Evolutionary conservation across 2,113 vertebrate species (phyloP).

Genomic region (Gavialis gangeticus): DNA sequence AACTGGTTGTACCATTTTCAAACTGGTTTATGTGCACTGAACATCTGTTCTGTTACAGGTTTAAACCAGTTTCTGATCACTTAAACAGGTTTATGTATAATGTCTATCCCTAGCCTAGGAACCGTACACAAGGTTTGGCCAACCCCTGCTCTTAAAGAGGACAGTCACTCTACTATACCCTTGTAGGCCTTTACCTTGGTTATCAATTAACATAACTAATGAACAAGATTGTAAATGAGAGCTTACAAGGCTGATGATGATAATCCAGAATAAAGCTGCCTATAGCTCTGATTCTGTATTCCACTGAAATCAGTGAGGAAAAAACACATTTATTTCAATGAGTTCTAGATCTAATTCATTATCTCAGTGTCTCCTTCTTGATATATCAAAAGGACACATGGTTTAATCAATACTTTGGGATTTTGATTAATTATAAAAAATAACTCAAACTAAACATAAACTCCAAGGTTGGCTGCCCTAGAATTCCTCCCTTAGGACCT

Average conservation of each 20-base stretch:
- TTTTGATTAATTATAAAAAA: neutral
- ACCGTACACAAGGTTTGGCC: too few species aligned
- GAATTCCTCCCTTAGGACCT: neutral
- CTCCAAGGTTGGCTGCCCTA: neutral
- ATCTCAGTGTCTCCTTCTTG: neutral
- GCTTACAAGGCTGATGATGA: neutral
- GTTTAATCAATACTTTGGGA: neutral
- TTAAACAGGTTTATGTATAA: too few species aligned
- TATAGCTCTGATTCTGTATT: neutral
- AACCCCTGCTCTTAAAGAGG: too few species aligned
- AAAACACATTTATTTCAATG: neutral
- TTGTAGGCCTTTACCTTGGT: too few species aligned
- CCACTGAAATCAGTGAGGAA: neutral
- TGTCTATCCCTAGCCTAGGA: too few species aligned
- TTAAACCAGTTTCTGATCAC: too few species aligned
- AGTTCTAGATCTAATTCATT: neutral
- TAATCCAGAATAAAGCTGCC: neutral
- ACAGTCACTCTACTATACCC: too few species aligned
- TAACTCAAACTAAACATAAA: neutral
- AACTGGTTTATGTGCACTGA: too few species aligned
- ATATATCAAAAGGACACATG: neutral
- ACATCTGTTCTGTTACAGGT: too few species aligned
- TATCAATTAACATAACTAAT: neutral
- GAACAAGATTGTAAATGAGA: neutral
- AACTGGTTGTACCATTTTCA: too few species aligned